Conservation (phyloP, 2,797 vertebrate species). For the Lithobates pipiens region DNA sequence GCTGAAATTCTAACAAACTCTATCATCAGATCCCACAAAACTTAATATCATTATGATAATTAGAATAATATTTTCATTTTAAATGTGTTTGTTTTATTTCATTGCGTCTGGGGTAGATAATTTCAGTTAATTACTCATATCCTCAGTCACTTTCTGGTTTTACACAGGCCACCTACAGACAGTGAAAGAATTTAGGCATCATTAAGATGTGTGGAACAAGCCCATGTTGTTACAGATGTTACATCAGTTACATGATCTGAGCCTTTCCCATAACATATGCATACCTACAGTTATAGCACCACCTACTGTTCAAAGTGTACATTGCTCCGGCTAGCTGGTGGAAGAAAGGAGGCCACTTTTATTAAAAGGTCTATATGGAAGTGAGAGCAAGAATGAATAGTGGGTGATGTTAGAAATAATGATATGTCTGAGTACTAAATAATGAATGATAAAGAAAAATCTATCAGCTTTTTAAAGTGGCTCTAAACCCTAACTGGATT, state of each 20-base stretch:
- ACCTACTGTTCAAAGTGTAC: constrained; percentile 65
- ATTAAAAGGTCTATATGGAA: too few relatives aligned
- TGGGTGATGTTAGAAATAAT: too few relatives aligned
- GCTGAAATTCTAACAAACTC: background rate
- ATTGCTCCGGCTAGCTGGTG: background rate
- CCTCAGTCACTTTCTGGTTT: background rate
- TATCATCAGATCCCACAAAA: background rate
- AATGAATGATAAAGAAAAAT: too few relatives aligned
- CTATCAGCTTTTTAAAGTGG: too few relatives aligned
- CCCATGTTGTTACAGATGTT: constrained; percentile 46
- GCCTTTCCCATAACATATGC: background rate
- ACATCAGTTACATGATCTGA: constrained; percentile 11
- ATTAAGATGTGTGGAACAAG: background rate
- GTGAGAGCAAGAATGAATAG: too few relatives aligned
- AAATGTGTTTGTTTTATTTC: constrained; percentile 2
- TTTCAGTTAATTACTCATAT: background rate
- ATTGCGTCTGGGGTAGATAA: background rate
- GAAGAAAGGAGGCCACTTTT: too few relatives aligned
- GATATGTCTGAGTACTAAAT: too few relatives aligned
- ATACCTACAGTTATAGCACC: constrained; percentile 59
- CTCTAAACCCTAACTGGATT: too few relatives aligned
- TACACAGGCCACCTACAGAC: constrained; percentile 17
- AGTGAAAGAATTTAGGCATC: constrained; percentile 1
- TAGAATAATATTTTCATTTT: background rate
- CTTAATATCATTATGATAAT: background rate